Evolutionary conservation across 2,113 vertebrate genomes (phyloP).

Genomic region (Paralichthys olivaceus): DNA sequence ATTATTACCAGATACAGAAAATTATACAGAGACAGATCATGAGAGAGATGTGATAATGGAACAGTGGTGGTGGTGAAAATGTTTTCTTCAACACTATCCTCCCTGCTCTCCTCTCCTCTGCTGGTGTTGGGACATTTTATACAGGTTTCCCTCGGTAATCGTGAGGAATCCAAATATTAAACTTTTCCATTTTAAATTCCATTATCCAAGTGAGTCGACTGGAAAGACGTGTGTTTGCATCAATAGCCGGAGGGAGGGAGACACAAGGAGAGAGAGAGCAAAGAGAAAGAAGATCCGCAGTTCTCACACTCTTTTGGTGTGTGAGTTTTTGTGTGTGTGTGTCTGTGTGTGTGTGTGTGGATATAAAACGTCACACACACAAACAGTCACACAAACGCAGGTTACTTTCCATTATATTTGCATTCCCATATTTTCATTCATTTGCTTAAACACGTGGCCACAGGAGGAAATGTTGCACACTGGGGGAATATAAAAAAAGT

Average conservation of each 20-base stretch:
- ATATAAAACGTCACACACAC: constrained; percentile 6
- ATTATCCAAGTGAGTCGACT: not conserved
- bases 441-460: constrained; percentile 70
- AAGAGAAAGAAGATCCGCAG: not conserved
- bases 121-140: not conserved
- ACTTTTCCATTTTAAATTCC: too few species aligned
- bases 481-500: not conserved
- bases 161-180: too few species aligned
- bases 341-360: not conserved
- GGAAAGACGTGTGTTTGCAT: not conserved
- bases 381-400: constrained; percentile 15
- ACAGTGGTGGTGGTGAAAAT: constrained; percentile 53
- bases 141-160: too few species aligned
- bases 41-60: constrained; percentile 52
- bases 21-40: constrained; percentile 8
- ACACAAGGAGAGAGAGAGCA: not conserved
- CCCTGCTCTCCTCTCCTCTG: constrained; percentile 44
- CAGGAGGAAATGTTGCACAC: not conserved
- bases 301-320: not conserved
- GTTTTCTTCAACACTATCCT: constrained; percentile 44
- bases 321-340: not conserved
- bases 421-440: constrained; percentile 74
- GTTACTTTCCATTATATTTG: constrained; percentile 73
- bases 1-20: constrained; percentile 38
- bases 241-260: not conserved